Evolutionary conservation across 2,888 invertebrate species (phyloP).

Genomic region (Dicycla oo): DNA sequence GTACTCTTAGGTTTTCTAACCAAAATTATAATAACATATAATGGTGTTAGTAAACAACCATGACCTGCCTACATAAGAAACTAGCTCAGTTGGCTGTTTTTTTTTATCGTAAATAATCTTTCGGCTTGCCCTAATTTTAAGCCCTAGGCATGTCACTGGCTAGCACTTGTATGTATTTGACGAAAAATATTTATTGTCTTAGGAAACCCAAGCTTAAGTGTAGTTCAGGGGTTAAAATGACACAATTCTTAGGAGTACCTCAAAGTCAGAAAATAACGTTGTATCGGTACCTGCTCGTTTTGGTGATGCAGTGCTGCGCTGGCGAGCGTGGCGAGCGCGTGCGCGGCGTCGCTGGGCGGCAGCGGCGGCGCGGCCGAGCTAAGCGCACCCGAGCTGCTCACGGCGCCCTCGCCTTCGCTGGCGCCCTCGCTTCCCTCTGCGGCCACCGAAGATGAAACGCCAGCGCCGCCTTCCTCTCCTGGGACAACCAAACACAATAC

Average conservation of each 20-base stretch:
- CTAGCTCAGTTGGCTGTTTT: too few species aligned
- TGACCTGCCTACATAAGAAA: too few species aligned
- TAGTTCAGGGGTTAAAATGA: not conserved
- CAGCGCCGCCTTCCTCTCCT: slow-evolving; percentile 80
- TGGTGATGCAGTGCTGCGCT: slow-evolving; percentile 92
- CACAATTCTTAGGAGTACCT: not conserved
- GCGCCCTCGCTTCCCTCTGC: slow-evolving; percentile 64
- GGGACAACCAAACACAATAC: not conserved
- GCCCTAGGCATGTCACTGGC: too few species aligned
- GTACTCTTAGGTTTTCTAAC: too few species aligned
- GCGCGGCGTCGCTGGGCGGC: slow-evolving; percentile 90
- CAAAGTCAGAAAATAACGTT: not conserved
- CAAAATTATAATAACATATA: too few species aligned
- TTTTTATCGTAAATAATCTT: too few species aligned
- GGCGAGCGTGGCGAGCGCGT: slow-evolving; percentile 93
- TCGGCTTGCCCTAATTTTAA: too few species aligned
- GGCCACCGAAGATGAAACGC: slow-evolving; percentile 81
- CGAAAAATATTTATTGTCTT: not conserved
- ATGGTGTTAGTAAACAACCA: too few species aligned
- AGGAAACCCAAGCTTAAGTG: not conserved
- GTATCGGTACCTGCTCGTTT: slow-evolving; percentile 77
- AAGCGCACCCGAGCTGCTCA: slow-evolving; percentile 80
- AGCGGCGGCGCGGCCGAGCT: slow-evolving; percentile 85
- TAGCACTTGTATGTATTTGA: not conserved
- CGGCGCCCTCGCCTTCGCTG: slow-evolving; percentile 76